phyloP scores from a whole-genome alignment of 2,888 invertebrate species.

The Ypsolopha sequella region DNA sequence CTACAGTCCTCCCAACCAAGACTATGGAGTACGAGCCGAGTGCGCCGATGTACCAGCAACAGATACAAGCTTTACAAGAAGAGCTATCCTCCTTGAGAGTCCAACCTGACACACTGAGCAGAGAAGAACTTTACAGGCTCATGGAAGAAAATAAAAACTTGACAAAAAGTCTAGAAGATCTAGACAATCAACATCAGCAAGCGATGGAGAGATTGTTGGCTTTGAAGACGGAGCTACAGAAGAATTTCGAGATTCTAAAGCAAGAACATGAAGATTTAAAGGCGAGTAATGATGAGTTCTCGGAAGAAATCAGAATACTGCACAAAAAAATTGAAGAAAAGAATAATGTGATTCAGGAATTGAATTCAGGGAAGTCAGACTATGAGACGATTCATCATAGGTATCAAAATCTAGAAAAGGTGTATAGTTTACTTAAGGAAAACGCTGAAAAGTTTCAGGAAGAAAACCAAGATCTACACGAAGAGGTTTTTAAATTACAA shows the following conservation, averaged over 20 bases:
- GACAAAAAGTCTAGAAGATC: slow-evolving; percentile 74
- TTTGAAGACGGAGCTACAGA: slow-evolving; percentile 65
- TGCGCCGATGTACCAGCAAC: slow-evolving; percentile 30
- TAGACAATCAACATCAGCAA: slow-evolving; percentile 80
- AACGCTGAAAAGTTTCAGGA: slow-evolving; percentile 65
- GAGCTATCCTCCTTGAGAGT: slow-evolving; percentile 52
- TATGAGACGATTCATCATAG: slow-evolving; percentile 54
- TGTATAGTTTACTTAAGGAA: slow-evolving; percentile 50
- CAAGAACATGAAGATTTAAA: slow-evolving; percentile 58
- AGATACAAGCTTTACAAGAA: slow-evolving; percentile 45
- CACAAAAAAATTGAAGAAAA: slow-evolving; percentile 50
- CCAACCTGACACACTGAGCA: slow-evolving; percentile 20
- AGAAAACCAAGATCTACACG: slow-evolving; percentile 64
- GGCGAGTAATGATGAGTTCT: slow-evolving; percentile 53
- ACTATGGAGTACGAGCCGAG: slow-evolving; percentile 15
- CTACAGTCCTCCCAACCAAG: slow-evolving; percentile 20
- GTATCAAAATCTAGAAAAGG: slow-evolving; percentile 58
- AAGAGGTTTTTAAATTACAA: slow-evolving; percentile 61
- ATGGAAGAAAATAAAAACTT: slow-evolving; percentile 71
- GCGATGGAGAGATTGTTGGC: slow-evolving; percentile 73
- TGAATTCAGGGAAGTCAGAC: slow-evolving; percentile 32
- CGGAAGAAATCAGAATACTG: slow-evolving; percentile 49
- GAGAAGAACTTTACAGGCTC: slow-evolving; percentile 59
- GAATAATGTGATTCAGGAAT: slow-evolving; percentile 44
- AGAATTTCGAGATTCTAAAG: slow-evolving; percentile 60